Evolutionary conservation across 92 coral and sea anemone genomes (phyloP).

Genomic region (Parazoanthus atlanticus): DNA sequence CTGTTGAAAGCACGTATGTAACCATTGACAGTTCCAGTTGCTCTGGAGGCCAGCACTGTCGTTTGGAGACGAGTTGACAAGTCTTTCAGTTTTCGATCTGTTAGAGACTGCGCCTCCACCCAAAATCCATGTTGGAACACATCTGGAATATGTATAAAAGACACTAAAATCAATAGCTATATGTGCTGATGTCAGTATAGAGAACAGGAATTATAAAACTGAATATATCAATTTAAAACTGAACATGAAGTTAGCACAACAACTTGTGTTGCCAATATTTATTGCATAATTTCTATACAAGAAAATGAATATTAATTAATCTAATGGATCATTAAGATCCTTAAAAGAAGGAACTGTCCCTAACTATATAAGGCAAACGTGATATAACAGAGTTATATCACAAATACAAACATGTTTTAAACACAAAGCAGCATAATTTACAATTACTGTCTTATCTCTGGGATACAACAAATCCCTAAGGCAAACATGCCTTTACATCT

Average conservation of each 20-base stretch:
- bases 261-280: not conserved
- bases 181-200: not conserved
- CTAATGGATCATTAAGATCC: not conserved
- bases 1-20: constrained; percentile 28
- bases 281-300: not conserved
- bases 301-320: not conserved
- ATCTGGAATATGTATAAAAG: constrained; percentile 11
- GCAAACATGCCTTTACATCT: not conserved
- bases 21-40: constrained; percentile 23
- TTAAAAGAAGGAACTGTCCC: not conserved
- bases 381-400: not conserved
- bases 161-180: constrained; percentile 10
- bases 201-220: not conserved
- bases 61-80: constrained; percentile 27
- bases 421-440: not conserved
- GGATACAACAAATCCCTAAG: constrained; percentile 2
- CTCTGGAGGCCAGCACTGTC: constrained; percentile 31
- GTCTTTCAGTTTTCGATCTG: constrained; percentile 23
- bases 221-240: not conserved
- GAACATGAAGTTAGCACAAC: not conserved
- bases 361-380: not conserved
- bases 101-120: not conserved
- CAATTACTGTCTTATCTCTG: constrained; percentile 13
- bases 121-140: constrained; percentile 25
- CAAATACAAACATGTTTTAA: not conserved